Conservation (phyloP, 2,797 vertebrate genomes). For the Meriones psammophilus region DNA sequence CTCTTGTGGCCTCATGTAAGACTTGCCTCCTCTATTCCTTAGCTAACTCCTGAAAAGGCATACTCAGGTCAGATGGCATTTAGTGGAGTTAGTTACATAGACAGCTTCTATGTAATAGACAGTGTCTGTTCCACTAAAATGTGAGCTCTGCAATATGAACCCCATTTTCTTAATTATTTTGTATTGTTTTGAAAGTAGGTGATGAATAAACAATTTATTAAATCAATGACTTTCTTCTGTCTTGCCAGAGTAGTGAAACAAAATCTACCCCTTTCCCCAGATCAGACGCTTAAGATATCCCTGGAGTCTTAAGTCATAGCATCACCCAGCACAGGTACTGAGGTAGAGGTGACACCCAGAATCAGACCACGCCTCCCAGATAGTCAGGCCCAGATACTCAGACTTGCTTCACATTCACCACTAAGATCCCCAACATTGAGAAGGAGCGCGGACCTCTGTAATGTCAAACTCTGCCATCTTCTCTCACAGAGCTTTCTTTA, state of each 20-base stretch:
- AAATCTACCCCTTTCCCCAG: background rate
- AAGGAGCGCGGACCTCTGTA: background rate
- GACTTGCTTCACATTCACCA: background rate
- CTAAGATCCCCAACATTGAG: background rate
- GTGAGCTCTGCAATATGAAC: background rate
- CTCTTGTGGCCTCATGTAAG: background rate
- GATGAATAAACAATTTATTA: background rate
- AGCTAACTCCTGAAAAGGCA: background rate
- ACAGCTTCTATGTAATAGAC: background rate
- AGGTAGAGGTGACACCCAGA: rapidly evolving
- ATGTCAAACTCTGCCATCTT: background rate
- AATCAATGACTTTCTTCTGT: background rate
- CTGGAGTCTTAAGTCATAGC: background rate
- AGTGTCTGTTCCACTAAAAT: background rate
- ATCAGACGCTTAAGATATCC: background rate
- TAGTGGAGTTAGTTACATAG: background rate
- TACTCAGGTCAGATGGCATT: background rate
- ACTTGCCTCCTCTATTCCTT: background rate
- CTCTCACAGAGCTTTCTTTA: background rate
- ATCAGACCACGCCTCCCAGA: background rate
- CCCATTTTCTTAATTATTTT: background rate
- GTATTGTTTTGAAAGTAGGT: conserved; percentile 16
- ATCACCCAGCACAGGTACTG: rapidly evolving
- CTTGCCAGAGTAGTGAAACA: background rate
- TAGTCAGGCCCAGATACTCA: background rate